Evolutionary conservation across 2,113 vertebrate species (phyloP).

Genomic region (Reinhardtius hippoglossoides): DNA sequence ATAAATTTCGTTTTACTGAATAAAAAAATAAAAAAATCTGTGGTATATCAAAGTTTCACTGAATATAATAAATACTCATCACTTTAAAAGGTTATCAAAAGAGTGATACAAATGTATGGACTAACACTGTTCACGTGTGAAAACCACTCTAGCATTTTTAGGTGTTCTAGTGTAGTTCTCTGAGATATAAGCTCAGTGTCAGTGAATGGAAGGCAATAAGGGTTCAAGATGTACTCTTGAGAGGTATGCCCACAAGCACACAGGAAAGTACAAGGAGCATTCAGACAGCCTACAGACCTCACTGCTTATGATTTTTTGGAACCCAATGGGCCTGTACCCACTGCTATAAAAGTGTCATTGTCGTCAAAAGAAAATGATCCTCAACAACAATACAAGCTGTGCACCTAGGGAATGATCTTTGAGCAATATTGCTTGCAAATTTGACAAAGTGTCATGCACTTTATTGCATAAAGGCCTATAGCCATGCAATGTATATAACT

Average conservation of each 20-base stretch:
- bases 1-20: no score
- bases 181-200: no score
- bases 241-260: background rate
- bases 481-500: slow-evolving; percentile 5
- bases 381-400: background rate
- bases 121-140: no score
- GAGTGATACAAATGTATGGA: no score
- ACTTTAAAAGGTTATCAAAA: no score
- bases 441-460: background rate
- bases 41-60: no score
- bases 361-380: background rate
- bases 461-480: background rate
- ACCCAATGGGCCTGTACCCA: background rate
- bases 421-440: slow-evolving; percentile 1
- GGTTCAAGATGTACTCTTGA: background rate
- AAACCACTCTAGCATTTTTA: no score
- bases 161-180: no score
- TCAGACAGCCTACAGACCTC: background rate
- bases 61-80: no score
- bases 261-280: background rate
- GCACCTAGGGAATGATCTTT: background rate
- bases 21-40: no score
- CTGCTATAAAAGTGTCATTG: background rate
- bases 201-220: no score
- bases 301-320: background rate